phyloP scores from a whole-genome alignment of 2,888 invertebrate species.

The Chloroclysta siterata region DNA sequence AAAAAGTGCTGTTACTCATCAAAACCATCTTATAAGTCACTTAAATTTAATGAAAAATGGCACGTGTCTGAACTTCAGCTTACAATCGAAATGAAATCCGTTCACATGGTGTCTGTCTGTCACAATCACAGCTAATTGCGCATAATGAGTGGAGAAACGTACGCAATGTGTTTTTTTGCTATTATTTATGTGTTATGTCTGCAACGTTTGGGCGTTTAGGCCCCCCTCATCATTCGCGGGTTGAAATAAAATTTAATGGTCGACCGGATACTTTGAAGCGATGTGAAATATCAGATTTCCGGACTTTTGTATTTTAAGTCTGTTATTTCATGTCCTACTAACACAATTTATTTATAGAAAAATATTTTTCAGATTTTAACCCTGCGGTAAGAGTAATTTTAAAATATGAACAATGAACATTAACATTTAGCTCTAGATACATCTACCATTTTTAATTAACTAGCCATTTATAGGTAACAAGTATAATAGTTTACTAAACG shows the following conservation, averaged over 20 bases:
- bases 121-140: slow-evolving; percentile 84
- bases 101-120: slow-evolving; percentile 76
- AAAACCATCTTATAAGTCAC: slow-evolving; percentile 20
- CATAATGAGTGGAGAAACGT: slow-evolving; percentile 81
- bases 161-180: slow-evolving; percentile 80
- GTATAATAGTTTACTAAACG: too few relatives aligned
- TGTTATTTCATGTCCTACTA: slow-evolving; percentile 6
- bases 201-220: slow-evolving; percentile 68
- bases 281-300: slow-evolving; percentile 80
- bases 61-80: slow-evolving; percentile 55
- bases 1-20: background rate
- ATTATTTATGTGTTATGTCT: slow-evolving; percentile 72
- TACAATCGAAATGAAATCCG: slow-evolving; percentile 66
- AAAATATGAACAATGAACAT: too few relatives aligned
- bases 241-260: slow-evolving; percentile 83
- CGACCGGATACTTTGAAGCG: slow-evolving; percentile 62
- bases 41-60: slow-evolving; percentile 41
- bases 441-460: too few relatives aligned
- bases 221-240: slow-evolving; percentile 69
- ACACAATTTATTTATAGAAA: slow-evolving; percentile 4
- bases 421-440: too few relatives aligned
- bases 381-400: too few relatives aligned
- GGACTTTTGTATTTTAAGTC: slow-evolving; percentile 52
- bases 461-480: too few relatives aligned
- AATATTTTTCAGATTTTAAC: too few relatives aligned